Evolutionary conservation across 2,888 invertebrate genomes (phyloP).

Genomic region (Thymelicus lineola): DNA sequence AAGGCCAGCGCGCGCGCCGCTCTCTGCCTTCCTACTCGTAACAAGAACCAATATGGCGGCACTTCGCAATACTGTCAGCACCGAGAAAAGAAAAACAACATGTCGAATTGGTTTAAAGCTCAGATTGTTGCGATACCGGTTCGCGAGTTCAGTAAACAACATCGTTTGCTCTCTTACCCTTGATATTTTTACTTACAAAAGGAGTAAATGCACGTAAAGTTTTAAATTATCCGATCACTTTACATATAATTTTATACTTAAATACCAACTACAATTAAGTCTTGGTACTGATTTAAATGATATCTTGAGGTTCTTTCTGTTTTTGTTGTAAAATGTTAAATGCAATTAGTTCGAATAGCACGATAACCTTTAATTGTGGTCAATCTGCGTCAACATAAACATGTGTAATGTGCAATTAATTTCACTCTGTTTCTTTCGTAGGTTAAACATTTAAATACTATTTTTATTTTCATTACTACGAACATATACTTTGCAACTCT

Average conservation of each 20-base stretch:
- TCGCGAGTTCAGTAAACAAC: constrained; percentile 36
- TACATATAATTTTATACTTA: constrained; percentile 20
- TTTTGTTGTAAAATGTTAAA: constrained; percentile 28
- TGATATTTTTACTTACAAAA: constrained; percentile 41
- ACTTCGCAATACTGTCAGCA: constrained; percentile 18
- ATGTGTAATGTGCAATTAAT: constrained; percentile 9
- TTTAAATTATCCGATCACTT: constrained; percentile 11
- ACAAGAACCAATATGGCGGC: constrained; percentile 35
- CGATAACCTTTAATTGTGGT: constrained; percentile 33
- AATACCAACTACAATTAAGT: constrained; percentile 23
- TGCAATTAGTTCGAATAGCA: constrained; percentile 25
- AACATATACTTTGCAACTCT: background rate
- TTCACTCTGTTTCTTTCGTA: too few species aligned
- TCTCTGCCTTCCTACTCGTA: constrained; percentile 63
- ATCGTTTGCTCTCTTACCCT: constrained; percentile 33
- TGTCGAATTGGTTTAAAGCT: constrained; percentile 22
- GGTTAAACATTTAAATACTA: too few species aligned
- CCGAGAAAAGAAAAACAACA: constrained; percentile 32
- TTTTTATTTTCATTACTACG: too few species aligned
- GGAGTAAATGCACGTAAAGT: constrained; percentile 8
- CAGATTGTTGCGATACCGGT: constrained; percentile 26
- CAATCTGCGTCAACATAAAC: background rate
- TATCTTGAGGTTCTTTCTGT: constrained; percentile 29
- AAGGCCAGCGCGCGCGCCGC: constrained; percentile 55
- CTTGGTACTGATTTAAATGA: constrained; percentile 30